Percentiles rank a stretch among this genome's conserved stretches.
Conservation (phyloP, 2,888 invertebrate species). For the Rhingia campestris region DNA sequence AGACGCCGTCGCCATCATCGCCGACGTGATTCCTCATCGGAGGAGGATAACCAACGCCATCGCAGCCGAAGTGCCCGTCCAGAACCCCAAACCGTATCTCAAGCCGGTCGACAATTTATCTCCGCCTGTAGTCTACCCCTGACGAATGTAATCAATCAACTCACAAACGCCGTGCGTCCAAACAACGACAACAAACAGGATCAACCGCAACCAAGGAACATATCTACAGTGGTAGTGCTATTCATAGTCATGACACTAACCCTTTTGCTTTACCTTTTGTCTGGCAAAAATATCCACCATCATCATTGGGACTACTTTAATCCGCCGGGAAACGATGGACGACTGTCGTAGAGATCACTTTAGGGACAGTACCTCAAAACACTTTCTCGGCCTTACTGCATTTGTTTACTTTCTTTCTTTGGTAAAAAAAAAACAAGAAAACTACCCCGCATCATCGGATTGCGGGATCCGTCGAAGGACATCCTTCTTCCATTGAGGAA, state of each 20-base stretch:
- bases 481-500: slow-evolving; percentile 57
- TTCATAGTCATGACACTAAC: slow-evolving; percentile 91
- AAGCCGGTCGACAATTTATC: slow-evolving; percentile 88
- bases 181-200: slow-evolving; percentile 82
- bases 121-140: slow-evolving; percentile 88
- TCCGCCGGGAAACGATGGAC: slow-evolving; percentile 87
- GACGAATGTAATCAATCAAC: slow-evolving; percentile 86
- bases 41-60: slow-evolving; percentile 83
- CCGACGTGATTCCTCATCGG: slow-evolving; percentile 84
- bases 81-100: slow-evolving; percentile 86
- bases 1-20: slow-evolving; percentile 84
- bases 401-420: slow-evolving; percentile 75
- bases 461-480: slow-evolving; percentile 42
- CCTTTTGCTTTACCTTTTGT: slow-evolving; percentile 89
- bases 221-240: slow-evolving; percentile 90
- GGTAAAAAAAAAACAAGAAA: slow-evolving; percentile 9
- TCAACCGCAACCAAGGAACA: slow-evolving; percentile 84
- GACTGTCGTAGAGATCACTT: slow-evolving; percentile 77
- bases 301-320: slow-evolving; percentile 95
- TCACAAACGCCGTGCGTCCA: slow-evolving; percentile 85
- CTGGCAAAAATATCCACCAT: slow-evolving; percentile 89
- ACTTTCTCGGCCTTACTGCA: slow-evolving; percentile 76
- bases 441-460: slow-evolving; percentile 30
- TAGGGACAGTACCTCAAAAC: slow-evolving; percentile 20
- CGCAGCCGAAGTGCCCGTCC: slow-evolving; percentile 82